A percentile compares a stretch with the other conserved stretches of the same genome.
These are phyloP conservation scores for Catagonus wagneri DNA, from an alignment of 2,113 vertebrate species.

Conservation along the genomic window DNA sequence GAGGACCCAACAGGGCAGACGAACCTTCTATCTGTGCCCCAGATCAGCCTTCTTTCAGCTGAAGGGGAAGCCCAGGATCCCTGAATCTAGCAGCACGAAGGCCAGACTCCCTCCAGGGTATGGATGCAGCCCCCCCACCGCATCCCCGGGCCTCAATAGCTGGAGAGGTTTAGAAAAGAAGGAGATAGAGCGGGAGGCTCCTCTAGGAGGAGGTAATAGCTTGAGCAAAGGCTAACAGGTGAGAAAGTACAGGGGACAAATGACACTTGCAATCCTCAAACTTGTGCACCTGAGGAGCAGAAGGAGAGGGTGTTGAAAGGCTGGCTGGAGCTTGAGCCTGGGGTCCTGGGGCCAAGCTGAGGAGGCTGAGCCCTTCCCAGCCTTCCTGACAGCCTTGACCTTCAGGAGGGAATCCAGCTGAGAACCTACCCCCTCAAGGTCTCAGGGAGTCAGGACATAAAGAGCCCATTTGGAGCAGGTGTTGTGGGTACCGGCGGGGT, in stretches of 20 bases:
- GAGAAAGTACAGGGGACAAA: fast-evolving
- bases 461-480: slow-evolving; percentile 54
- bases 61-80: not conserved
- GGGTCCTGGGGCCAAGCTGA: not conserved
- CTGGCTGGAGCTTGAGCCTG: not conserved
- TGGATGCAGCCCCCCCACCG: not conserved
- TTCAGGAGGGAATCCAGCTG: not conserved
- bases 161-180: not conserved
- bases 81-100: not conserved
- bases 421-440: not conserved
- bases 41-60: not conserved
- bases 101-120: not conserved
- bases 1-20: not conserved
- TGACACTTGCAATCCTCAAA: not conserved
- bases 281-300: not conserved
- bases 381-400: not conserved
- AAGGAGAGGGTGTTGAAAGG: not conserved
- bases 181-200: not conserved
- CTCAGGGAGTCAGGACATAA: slow-evolving; percentile 38
- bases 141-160: not conserved
- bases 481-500: not conserved
- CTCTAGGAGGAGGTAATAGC: not conserved
- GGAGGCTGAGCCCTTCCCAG: not conserved
- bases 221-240: not conserved
- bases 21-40: not conserved